Evolutionary conservation across 2,888 invertebrate genomes (phyloP).

Genomic region (Plemyria rubiginata): DNA sequence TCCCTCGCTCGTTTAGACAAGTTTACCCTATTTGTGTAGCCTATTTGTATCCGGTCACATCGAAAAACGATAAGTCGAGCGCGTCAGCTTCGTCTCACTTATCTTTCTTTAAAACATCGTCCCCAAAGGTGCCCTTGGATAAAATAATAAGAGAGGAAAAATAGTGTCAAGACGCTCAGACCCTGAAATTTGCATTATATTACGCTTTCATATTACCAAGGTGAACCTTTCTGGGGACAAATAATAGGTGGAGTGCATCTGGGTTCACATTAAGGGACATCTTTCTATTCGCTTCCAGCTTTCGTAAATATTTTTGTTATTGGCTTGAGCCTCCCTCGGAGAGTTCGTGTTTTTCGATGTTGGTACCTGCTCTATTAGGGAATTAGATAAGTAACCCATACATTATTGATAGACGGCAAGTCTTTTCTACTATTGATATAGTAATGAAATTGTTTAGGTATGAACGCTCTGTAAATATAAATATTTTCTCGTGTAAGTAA

Average conservation of each 20-base stretch:
- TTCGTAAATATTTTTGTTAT: conserved; percentile 83
- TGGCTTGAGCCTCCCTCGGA: conserved; percentile 63
- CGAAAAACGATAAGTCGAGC: conserved; percentile 53
- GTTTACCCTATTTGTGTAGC: conserved; percentile 43
- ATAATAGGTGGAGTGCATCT: conserved; percentile 81
- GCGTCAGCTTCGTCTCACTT: conserved; percentile 56
- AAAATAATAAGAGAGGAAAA: conserved; percentile 62
- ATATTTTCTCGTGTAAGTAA: conserved; percentile 1
- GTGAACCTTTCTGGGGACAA: conserved; percentile 73
- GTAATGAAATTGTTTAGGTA: conserved; percentile 45
- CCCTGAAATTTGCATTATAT: conserved; percentile 74
- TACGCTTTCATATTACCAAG: conserved; percentile 67
- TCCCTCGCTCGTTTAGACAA: conserved; percentile 44
- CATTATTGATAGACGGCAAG: conserved; percentile 61
- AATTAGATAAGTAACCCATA: conserved; percentile 64
- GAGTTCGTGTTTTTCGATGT: conserved; percentile 56
- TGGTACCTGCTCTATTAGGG: conserved; percentile 57
- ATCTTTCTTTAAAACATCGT: conserved; percentile 74
- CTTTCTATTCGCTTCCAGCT: conserved; percentile 78
- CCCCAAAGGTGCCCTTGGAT: conserved; percentile 67
- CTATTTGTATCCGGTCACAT: conserved; percentile 46
- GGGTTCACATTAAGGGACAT: conserved; percentile 81
- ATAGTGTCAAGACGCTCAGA: conserved; percentile 60
- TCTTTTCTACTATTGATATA: conserved; percentile 40
- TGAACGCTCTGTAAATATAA: conserved; percentile 13